Base-by-base conservation (phyloP, 2,888 invertebrate genomes). In the Branchellion lobata region DNA sequence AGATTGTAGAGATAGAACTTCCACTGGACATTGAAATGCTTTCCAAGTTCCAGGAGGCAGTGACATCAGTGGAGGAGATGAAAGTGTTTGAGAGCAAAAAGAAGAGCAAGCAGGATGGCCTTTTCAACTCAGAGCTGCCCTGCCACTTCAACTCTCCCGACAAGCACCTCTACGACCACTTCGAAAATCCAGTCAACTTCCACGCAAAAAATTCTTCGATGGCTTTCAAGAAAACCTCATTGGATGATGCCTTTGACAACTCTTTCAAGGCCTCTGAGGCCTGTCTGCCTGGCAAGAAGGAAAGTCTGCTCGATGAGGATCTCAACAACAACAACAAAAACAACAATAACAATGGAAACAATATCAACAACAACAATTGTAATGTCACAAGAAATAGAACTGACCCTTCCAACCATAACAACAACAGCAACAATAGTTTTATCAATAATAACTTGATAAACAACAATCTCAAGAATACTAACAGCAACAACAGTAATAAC, bases 1-100 rank as follows among this genome's bases (percentile, higher is more conserved):
- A 79, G 68, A 71, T 80, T 27, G 61, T 81, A 11, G 72, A 76
- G 36, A 68, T 81, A 29, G 76, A 57, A 11, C 27, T 57, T 11
- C 65, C 76, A 27, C 33, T 76, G 34, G 81, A 79, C 24, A 53
- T 65, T 2, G 68, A 74, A 61, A 61, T 77, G 53, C 40, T 77
- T 14, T 34, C 27, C 34, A 65, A 65, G 14, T 47, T 65, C 27
- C 65, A 36, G 5, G 57, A 77, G 34, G 65, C 77, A n/a, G 65
- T 77, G 2, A 31, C 61, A 1, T 61, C 61, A 2, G 33, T 33
- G 18, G 77, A 34, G 3, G 77, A 77, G 24, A 53, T 31, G 33
- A 31, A 24, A 27, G 8, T 31, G 33, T 21, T 51, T 21, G 51
- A 40, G 24, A 5, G 29, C 33, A 75, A 75, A 31, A 24, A 31